These are phyloP conservation scores for Dendrolimus houi DNA, from an alignment of 2,888 invertebrate species.

Conservation along the genomic window DNA sequence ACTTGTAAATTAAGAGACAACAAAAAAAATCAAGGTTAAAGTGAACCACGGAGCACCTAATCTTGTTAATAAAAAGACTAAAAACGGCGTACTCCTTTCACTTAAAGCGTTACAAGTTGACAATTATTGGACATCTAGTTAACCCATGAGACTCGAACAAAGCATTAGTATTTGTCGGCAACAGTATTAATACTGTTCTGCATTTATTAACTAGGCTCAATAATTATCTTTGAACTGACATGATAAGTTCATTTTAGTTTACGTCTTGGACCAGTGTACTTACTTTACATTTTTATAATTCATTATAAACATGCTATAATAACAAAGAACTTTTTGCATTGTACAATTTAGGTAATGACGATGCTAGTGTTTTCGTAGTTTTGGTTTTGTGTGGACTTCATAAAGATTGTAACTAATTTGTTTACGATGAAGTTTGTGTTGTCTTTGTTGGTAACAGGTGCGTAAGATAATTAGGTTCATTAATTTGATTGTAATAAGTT, in stretches of 20 bases:
- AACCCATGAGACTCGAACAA: constrained; percentile 3
- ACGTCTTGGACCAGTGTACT: constrained; percentile 28
- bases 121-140: constrained; percentile 9
- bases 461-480: constrained; percentile 5
- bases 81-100: constrained; percentile 41
- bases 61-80: constrained; percentile 17
- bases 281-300: constrained; percentile 20
- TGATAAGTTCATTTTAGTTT: constrained; percentile 48
- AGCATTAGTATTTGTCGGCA: constrained; percentile 1
- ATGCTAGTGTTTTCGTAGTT: neutral
- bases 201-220: constrained; percentile 15
- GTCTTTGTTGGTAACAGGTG: constrained; percentile 22
- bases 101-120: constrained; percentile 21
- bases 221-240: constrained; percentile 36
- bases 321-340: neutral
- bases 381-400: neutral
- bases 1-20: neutral
- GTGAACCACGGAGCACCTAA: constrained; percentile 35
- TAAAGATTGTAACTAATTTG: no score
- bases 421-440: constrained; percentile 20
- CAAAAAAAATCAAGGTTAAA: constrained; percentile 41
- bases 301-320: constrained; percentile 13
- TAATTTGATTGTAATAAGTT: neutral
- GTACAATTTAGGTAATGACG: neutral
- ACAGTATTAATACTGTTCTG: constrained; percentile 4